These are phyloP conservation scores for Perognathus longimembris DNA, from an alignment of 2,113 vertebrate genomes.

Conservation along the genomic window DNA sequence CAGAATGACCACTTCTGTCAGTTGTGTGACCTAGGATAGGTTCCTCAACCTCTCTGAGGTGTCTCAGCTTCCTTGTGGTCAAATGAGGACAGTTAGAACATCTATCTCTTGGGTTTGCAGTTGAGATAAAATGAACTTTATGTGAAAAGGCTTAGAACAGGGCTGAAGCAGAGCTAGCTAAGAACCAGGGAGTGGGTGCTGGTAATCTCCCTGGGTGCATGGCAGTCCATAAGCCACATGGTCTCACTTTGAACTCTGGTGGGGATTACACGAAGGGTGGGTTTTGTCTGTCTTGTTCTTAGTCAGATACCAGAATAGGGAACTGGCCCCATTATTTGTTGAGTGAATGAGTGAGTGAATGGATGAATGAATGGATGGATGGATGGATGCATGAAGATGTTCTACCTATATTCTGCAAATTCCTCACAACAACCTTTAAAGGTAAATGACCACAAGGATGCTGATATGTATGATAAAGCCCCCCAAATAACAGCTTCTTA, in stretches of 20 bases:
- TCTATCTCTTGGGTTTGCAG: neutral
- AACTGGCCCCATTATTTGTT: neutral
- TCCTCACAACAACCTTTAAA: neutral
- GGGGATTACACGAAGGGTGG: neutral
- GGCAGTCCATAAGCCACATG: neutral
- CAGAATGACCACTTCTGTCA: neutral
- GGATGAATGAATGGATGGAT: too few relatives aligned
- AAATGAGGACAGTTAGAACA: neutral
- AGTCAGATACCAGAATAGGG: neutral
- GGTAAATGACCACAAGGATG: neutral
- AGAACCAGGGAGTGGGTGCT: neutral
- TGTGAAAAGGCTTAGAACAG: neutral
- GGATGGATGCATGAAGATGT: neutral
- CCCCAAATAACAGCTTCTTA: neutral
- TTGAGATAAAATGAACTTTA: neutral
- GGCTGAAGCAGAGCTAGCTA: too few relatives aligned
- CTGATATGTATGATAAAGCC: neutral
- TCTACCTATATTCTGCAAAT: neutral
- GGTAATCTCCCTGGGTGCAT: rapidly evolving
- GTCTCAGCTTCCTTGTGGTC: neutral
- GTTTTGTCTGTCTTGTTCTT: neutral
- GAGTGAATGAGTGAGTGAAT: too few relatives aligned
- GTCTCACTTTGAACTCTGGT: rapidly evolving
- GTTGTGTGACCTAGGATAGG: neutral
- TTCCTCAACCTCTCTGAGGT: neutral